Conservation (phyloP, 2,797 vertebrate species). For the Xenops minutus region DNA sequence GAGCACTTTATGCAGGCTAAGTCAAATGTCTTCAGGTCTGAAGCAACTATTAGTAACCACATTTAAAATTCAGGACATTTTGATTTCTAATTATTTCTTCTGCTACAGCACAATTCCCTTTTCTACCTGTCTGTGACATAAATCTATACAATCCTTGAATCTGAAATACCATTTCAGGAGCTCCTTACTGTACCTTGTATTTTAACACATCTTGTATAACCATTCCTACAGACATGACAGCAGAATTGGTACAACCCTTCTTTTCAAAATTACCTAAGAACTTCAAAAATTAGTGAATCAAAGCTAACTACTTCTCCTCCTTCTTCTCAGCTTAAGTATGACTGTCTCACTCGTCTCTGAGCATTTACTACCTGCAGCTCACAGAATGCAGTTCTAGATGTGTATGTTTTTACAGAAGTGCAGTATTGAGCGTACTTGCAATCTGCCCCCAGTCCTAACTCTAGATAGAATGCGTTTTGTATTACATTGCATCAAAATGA, state of each 20-base stretch:
- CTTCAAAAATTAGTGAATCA: background rate
- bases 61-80: background rate
- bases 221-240: background rate
- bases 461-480: background rate
- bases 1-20: background rate
- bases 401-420: background rate
- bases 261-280: background rate
- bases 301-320: background rate
- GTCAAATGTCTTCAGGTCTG: background rate
- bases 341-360: background rate
- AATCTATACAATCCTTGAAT: background rate
- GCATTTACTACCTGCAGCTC: background rate
- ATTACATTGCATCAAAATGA: background rate
- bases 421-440: background rate
- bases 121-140: background rate
- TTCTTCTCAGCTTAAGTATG: background rate
- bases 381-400: background rate
- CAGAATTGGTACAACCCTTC: background rate
- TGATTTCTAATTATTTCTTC: background rate
- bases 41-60: background rate
- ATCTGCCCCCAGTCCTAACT: background rate
- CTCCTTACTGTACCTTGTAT: background rate
- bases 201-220: background rate
- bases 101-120: background rate
- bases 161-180: background rate